These are phyloP conservation scores for Vanacampus margaritifer DNA, from an alignment of 2,113 vertebrate genomes.

Conservation along the genomic window DNA sequence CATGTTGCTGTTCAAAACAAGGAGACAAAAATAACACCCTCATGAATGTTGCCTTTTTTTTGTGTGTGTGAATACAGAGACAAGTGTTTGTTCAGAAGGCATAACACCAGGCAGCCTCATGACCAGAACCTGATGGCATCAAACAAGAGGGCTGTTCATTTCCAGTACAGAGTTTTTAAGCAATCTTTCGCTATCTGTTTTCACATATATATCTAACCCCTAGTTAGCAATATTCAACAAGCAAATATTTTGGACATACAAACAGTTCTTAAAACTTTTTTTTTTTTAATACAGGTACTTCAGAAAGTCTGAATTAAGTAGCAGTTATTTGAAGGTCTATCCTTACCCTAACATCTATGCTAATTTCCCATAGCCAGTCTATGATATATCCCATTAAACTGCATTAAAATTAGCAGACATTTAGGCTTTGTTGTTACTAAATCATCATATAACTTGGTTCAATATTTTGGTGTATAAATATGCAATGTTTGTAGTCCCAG, in stretches of 20 bases:
- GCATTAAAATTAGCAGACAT: too few relatives aligned
- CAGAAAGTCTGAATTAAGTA: too few relatives aligned
- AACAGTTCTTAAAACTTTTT: neutral
- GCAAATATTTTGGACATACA: neutral
- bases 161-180: neutral
- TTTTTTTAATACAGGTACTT: neutral
- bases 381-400: too few relatives aligned
- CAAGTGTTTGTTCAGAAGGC: slow-evolving; percentile 16
- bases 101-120: slow-evolving; percentile 10
- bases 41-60: slow-evolving; percentile 1
- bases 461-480: too few relatives aligned
- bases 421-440: too few relatives aligned
- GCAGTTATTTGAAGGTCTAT: too few relatives aligned
- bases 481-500: too few relatives aligned
- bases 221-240: neutral
- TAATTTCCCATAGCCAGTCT: too few relatives aligned
- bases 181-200: neutral
- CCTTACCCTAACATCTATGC: too few relatives aligned
- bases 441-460: too few relatives aligned
- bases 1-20: neutral
- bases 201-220: neutral
- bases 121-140: slow-evolving; percentile 19
- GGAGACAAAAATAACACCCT: neutral
- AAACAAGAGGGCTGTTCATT: slow-evolving; percentile 13
- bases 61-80: neutral